Conservation (phyloP, 2,888 invertebrate genomes). For the Dryococelus australis region DNA sequence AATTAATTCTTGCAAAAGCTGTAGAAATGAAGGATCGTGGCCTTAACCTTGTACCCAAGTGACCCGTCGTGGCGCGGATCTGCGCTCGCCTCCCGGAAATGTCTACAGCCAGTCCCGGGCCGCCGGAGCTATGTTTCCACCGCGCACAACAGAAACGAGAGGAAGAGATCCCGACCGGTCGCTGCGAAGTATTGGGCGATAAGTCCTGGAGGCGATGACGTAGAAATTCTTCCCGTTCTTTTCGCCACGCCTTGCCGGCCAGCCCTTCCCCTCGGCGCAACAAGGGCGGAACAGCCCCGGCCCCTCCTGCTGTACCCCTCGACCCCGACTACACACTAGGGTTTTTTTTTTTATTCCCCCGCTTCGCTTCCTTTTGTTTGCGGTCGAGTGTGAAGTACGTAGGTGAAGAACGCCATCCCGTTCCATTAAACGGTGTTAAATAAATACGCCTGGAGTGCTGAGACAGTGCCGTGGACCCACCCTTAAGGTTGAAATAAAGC, state of each 20-base stretch:
- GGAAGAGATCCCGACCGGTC: background rate
- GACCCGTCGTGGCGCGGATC: too few relatives aligned
- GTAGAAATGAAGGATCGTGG: too few relatives aligned
- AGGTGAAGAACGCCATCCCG: background rate
- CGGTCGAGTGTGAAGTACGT: background rate
- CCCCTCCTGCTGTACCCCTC: too few relatives aligned
- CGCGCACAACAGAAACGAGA: background rate
- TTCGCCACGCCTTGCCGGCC: slow-evolving; percentile 20
- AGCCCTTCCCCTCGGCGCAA: slow-evolving; percentile 29
- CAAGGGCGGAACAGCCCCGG: background rate
- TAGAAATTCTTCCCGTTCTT: slow-evolving; percentile 38
- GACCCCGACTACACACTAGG: slow-evolving; percentile 2
- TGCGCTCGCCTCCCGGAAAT: background rate
- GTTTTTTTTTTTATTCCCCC: slow-evolving; percentile 40
- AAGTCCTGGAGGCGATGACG: slow-evolving; percentile 42
- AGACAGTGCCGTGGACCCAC: background rate
- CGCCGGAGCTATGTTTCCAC: background rate
- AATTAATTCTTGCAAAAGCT: too few relatives aligned
- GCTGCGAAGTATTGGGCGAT: slow-evolving; percentile 39
- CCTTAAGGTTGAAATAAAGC: too few relatives aligned
- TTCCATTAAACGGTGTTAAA: background rate
- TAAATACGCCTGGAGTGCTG: background rate
- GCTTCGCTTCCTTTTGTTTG: background rate
- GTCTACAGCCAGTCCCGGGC: background rate
- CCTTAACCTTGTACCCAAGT: too few relatives aligned